Evolutionary conservation across 2,113 vertebrate genomes (phyloP), one percentile per base, ranked within the genome.

Genomic region (Cyanoliseus patagonus): DNA sequence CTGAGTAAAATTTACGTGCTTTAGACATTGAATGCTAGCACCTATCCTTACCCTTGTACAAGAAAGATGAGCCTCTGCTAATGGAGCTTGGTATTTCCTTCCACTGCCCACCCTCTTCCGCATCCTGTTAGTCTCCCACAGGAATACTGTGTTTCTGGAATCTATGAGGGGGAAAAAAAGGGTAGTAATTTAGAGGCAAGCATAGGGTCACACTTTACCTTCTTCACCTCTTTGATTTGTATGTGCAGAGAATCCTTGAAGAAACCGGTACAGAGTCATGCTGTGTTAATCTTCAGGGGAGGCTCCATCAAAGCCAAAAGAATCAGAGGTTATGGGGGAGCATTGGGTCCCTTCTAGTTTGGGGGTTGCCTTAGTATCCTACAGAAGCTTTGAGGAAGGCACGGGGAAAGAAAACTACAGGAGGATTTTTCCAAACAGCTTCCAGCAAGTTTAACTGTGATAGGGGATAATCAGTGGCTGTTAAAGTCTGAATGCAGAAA

Each of bases 401-500:
- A 39, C 1, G 7, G 27, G n/a, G 42, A 87, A 74, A 63, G 39
- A 27, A 87, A 64, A 41, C 41, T 87, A 17, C 70, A 88, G 51
- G 70, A 73, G 41, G 37, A 70, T 86, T 95, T 86, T 94, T 69
- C 49, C 57, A 61, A 73, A 73, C 37, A 55, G 53, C 73, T 88
- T 94, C 85, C 68, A 83, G 75, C 85, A 92, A 42, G 87, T 94
- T 88, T 86, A 46, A 33, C 92, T 78, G 25, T 86, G 87, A 67
- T 94, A 70, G 74, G 35, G 4, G 12, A 94, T 94, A 95, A 92
- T 95, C 89, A 69, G 93, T 59, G 44, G 33, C 70, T 92, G 57
- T 79, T 95, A 66, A 79, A 95, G 31, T 92, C 85, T 94, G 85
- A 91, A 77, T 88, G 35, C 72, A 86, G 90, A 84, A 80, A 85